Evolutionary conservation across 2,113 vertebrate species (phyloP).

Genomic region (Ursus arctos): DNA sequence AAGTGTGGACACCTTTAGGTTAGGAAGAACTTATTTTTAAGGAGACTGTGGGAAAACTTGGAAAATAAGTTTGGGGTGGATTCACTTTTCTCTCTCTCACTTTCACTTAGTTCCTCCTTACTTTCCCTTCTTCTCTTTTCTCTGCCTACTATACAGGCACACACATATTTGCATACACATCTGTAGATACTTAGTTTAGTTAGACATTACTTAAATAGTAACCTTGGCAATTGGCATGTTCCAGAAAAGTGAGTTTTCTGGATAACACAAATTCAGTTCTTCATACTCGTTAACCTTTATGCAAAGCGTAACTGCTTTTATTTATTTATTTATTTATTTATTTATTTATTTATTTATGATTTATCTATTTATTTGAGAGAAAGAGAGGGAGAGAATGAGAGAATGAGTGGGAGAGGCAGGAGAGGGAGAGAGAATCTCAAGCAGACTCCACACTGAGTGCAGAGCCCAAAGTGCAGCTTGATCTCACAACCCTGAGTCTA

Average conservation of each 20-base stretch:
- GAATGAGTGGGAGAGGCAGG: not conserved
- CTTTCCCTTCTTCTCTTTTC: accelerated
- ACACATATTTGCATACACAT: not conserved
- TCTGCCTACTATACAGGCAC: not conserved
- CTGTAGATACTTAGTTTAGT: not conserved
- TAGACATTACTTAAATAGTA: not conserved
- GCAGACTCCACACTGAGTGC: not conserved
- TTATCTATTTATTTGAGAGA: not conserved
- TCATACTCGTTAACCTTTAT: not conserved
- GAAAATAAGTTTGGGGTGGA: not conserved
- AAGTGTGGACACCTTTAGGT: not conserved
- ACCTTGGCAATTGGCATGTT: not conserved
- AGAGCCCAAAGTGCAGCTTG: not conserved
- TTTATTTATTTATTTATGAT: not conserved
- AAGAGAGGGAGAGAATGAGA: not conserved
- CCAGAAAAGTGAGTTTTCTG: slow-evolving; percentile 38
- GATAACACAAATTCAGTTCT: not conserved
- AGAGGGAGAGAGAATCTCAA: not conserved
- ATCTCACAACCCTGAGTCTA: not conserved
- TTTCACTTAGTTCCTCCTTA: not conserved
- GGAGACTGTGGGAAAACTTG: not conserved
- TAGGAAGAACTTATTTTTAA: slow-evolving; percentile 55
- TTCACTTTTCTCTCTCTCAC: not conserved
- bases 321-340: not conserved
- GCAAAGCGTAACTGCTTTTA: not conserved